These are phyloP conservation scores for Coregonus suidteri DNA, from an alignment of 2,797 vertebrate species.

Conservation along the genomic window DNA sequence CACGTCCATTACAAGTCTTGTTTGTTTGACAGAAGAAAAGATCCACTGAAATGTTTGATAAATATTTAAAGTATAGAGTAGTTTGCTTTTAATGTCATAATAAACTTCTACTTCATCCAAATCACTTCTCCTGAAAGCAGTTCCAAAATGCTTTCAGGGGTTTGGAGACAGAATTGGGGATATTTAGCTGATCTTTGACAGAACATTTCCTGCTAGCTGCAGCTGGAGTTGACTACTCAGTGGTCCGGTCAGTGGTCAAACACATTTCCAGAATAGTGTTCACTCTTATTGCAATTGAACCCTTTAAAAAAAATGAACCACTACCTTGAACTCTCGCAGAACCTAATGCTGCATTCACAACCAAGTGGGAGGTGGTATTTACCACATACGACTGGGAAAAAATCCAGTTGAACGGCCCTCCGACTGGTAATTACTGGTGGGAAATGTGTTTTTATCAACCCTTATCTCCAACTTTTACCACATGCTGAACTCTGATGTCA, in stretches of 20 bases:
- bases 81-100: neutral
- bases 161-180: neutral
- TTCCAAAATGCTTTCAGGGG: neutral
- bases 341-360: no score
- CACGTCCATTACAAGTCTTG: neutral
- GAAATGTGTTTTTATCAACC: no score
- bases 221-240: neutral
- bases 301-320: neutral
- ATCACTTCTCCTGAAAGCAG: conserved; percentile 4
- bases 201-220: neutral
- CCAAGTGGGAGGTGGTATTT: no score
- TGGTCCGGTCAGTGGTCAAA: neutral
- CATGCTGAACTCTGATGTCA: no score
- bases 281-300: no score
- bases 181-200: neutral
- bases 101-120: conserved; percentile 1
- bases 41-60: neutral
- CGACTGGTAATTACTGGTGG: no score
- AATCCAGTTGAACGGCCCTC: no score
- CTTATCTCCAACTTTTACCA: no score
- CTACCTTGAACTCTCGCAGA: neutral
- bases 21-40: conserved; percentile 14
- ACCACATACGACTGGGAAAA: no score
- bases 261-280: no score
- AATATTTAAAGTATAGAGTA: neutral